A percentile compares a stretch with the other conserved stretches of the same genome.
Evolutionary conservation across 2,113 vertebrate genomes (phyloP).

Genomic region (Haemorhous mexicanus): DNA sequence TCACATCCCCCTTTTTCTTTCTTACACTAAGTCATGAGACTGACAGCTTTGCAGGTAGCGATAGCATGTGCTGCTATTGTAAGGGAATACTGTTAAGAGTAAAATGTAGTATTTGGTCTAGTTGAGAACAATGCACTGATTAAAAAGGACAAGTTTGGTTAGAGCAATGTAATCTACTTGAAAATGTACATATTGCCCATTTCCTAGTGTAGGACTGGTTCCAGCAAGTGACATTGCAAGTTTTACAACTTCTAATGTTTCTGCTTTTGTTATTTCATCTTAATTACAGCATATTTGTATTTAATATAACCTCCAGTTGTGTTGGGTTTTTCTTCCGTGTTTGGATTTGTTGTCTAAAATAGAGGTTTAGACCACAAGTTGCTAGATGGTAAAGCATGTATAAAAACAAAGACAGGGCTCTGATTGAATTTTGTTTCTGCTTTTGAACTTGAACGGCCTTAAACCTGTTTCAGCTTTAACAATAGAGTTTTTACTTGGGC

Average conservation of each 20-base stretch:
- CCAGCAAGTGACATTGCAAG: constrained; percentile 76
- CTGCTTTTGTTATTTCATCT: constrained; percentile 80
- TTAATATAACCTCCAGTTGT: constrained; percentile 76
- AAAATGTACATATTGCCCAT: constrained; percentile 84
- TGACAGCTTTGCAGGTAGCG: constrained; percentile 77
- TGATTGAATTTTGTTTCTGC: constrained; percentile 78
- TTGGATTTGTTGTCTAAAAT: constrained; percentile 73
- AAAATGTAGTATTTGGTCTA: constrained; percentile 70
- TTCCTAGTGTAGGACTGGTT: constrained; percentile 78
- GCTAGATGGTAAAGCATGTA: constrained; percentile 76
- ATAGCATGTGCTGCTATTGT: constrained; percentile 78
- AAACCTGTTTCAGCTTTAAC: constrained; percentile 86
- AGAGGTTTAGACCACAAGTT: constrained; percentile 79
- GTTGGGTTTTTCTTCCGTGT: constrained; percentile 73
- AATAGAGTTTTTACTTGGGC: constrained; percentile 85
- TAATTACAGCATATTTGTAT: constrained; percentile 81
- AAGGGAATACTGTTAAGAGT: constrained; percentile 71
- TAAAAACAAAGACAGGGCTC: constrained; percentile 72
- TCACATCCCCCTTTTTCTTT: constrained; percentile 65
- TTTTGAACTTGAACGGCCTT: constrained; percentile 87
- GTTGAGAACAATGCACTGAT: constrained; percentile 78
- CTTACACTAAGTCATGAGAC: constrained; percentile 74
- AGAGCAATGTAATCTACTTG: constrained; percentile 78
- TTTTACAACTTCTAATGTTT: constrained; percentile 83
- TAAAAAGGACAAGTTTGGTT: constrained; percentile 72